Conservation (phyloP, 2,113 vertebrate genomes). For the Anoura caudifer region DNA sequence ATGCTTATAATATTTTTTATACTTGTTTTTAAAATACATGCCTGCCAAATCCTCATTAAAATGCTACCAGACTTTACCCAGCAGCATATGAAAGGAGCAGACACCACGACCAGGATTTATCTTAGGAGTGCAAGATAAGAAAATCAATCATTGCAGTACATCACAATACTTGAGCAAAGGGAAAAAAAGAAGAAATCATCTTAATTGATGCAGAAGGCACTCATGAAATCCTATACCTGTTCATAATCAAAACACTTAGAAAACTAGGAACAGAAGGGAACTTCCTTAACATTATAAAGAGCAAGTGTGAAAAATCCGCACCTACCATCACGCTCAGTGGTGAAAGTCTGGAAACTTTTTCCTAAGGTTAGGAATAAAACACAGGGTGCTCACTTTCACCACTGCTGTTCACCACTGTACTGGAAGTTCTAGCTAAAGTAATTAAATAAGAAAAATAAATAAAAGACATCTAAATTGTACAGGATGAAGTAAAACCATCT, state of each 20-base stretch:
- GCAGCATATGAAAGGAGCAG: neutral
- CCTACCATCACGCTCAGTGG: neutral
- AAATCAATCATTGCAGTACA: neutral
- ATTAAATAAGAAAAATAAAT: neutral
- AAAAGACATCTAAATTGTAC: neutral
- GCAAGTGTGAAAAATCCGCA: neutral
- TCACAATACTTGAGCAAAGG: neutral
- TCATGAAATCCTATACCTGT: neutral
- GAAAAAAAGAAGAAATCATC: neutral
- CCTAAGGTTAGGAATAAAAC: neutral
- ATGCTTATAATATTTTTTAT: neutral
- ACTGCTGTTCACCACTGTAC: neutral
- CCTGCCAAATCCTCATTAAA: neutral
- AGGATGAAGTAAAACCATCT: neutral
- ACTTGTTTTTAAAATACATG: neutral
- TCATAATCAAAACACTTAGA: neutral
- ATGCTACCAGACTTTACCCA: neutral
- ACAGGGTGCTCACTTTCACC: neutral
- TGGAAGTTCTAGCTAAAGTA: neutral
- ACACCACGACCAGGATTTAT: neutral
- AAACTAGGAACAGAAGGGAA: neutral
- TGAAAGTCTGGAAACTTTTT: neutral
- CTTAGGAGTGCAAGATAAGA: neutral
- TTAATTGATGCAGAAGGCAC: neutral
- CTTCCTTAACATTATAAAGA: neutral